Percentiles rank a stretch among this genome's conserved stretches.
Evolutionary conservation across 1,140 invertebrate species (phyloP).

Genomic region (Teleogryllus occipitalis): DNA sequence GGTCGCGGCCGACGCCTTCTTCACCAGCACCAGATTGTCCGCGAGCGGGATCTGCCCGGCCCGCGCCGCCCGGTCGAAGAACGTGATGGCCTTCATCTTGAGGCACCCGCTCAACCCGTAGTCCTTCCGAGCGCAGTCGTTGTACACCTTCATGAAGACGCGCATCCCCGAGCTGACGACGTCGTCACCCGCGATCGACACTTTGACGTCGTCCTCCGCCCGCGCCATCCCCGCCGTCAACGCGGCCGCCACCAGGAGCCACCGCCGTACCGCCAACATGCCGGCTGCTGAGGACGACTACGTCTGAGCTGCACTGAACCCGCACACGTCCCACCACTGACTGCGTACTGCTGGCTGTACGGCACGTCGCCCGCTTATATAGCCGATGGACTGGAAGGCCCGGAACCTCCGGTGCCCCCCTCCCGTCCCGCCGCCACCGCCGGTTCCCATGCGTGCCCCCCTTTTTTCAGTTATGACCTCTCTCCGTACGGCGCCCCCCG

Average conservation of each 20-base stretch:
- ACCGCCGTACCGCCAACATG: slow-evolving; percentile 37
- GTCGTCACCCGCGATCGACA: slow-evolving; percentile 14
- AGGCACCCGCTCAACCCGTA: slow-evolving; percentile 56
- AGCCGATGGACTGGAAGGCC: neutral
- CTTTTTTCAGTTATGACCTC: too few species aligned
- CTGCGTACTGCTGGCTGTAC: neutral
- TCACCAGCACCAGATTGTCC: slow-evolving; percentile 13
- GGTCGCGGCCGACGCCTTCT: slow-evolving; percentile 34
- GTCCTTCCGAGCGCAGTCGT: slow-evolving; percentile 22
- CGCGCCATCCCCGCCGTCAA: neutral
- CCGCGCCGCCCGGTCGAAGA: slow-evolving; percentile 59
- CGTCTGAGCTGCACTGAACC: neutral
- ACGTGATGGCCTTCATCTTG: slow-evolving; percentile 70
- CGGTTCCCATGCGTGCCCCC: too few species aligned
- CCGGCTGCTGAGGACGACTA: slow-evolving; percentile 38
- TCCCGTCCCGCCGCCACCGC: neutral
- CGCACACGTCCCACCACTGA: neutral
- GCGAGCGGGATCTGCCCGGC: slow-evolving; percentile 13
- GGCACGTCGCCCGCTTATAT: neutral
- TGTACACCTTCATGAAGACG: slow-evolving; percentile 17
- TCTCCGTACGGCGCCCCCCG: too few species aligned
- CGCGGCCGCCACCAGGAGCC: neutral
- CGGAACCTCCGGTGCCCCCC: neutral
- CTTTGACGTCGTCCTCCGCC: slow-evolving; percentile 14
- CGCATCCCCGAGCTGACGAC: slow-evolving; percentile 10